Evolutionary conservation across 2,797 vertebrate species (phyloP), one percentile per base, ranked within the genome.

Genomic region (Threskiornis aethiopicus): DNA sequence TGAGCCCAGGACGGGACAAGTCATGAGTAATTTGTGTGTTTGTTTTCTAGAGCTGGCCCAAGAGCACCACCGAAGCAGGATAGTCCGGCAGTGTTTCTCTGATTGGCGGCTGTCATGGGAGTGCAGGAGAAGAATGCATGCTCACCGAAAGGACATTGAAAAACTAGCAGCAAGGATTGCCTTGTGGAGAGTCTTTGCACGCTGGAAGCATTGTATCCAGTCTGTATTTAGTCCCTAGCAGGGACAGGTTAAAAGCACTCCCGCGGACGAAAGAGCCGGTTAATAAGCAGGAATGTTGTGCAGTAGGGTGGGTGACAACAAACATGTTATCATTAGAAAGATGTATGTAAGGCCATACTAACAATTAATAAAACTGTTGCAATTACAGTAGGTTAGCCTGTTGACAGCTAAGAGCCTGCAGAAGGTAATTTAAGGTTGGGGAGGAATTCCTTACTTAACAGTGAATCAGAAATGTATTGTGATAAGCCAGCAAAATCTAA

Each of bases 141-240:
- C 95, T 22, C 89, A 90, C 47, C 89, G 71, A n/a, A 95, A 98
- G 54, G 95, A 79, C 49, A 91, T 97, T 52, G 94, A 88, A 22
- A 92, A 77, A 25, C 95, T 98, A 83, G 98, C 98, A 73, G 44
- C 61, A 44, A 97, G 84, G 87, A 96, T 95, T 89, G 94, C 62
- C 9, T 96, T 98, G 39, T 55, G 96, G 64, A 97, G 98, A 93
- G 96, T 62, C 20, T 97, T 99, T 72, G 77, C 70, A 13, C 96
- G 13, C 89, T 99, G 99, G 99, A 99, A 90, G 96, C 95, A 97
- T 59, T 99, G 99, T 99, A 99, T 99, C 99, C 98, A 98, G 78
- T 52, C 39, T 83, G 5, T 47, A 6, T 19, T 52, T 20, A 24
- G n/a, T 47, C 29, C 51, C 22, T 55, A 26, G 31, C 13, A 88